Conservation (phyloP, 2,113 vertebrate species). For the Notiomystis cincta region DNA sequence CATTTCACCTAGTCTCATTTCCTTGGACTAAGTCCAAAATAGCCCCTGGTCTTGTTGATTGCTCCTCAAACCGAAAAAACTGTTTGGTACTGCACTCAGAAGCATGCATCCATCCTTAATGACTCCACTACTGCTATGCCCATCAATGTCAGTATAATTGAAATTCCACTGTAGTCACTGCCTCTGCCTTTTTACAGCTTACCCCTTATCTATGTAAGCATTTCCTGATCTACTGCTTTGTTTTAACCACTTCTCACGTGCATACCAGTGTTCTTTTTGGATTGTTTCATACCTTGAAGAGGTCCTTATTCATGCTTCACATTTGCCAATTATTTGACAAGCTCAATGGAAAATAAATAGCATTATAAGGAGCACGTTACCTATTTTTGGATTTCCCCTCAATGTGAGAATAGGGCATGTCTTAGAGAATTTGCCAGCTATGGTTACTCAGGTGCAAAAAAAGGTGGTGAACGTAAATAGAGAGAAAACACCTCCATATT, state of each 20-base stretch:
- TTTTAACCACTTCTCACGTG: constrained; percentile 11
- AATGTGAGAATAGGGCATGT: background rate
- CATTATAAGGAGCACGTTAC: background rate
- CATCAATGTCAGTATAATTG: constrained; percentile 68
- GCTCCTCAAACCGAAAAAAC: constrained; percentile 67
- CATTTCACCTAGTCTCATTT: constrained; percentile 79
- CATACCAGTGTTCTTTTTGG: background rate
- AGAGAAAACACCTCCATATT: background rate
- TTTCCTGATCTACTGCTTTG: constrained; percentile 30
- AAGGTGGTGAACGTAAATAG: background rate
- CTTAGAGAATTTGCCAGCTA: constrained; percentile 2
- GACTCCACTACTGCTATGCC: constrained; percentile 63
- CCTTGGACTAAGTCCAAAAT: constrained; percentile 77
- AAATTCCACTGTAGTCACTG: constrained; percentile 61
- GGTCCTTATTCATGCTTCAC: constrained; percentile 35
- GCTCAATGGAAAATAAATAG: constrained; percentile 26
- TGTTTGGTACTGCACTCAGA: constrained; percentile 49
- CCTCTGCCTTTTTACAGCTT: constrained; percentile 57
- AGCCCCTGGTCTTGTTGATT: constrained; percentile 75
- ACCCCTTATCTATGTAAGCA: constrained; percentile 2
- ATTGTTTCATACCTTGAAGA: constrained; percentile 36
- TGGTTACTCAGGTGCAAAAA: constrained; percentile 26
- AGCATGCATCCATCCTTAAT: constrained; percentile 62
- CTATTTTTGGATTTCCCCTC: constrained; percentile 25
- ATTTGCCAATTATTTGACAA: constrained; percentile 44